Percentiles rank a stretch among this genome's conserved stretches.
Conservation (phyloP, 2,888 invertebrate species). For the Orthosia gothica region DNA sequence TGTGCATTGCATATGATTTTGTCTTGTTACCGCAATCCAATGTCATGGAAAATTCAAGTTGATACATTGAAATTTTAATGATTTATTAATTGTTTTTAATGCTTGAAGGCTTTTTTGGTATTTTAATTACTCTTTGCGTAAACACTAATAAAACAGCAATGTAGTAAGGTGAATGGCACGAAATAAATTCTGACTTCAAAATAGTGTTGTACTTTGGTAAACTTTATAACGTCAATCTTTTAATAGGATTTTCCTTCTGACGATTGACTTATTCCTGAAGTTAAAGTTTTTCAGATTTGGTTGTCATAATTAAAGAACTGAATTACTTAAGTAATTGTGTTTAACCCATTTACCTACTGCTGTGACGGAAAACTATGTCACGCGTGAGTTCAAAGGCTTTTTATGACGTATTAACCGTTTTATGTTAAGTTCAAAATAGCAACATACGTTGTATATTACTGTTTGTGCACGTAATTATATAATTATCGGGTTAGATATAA, state of each 20-base stretch:
- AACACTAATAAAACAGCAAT: background rate
- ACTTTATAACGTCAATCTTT: background rate
- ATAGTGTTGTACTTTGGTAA: too few relatives aligned
- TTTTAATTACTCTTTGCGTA: background rate
- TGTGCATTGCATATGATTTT: constrained; percentile 11
- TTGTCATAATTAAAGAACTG: constrained; percentile 12
- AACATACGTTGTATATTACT: background rate
- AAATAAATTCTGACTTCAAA: background rate
- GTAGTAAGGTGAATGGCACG: too few relatives aligned
- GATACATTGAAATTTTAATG: too few relatives aligned
- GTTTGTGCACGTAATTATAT: constrained; percentile 16
- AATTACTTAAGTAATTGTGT: background rate
- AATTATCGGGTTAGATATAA: constrained; percentile 3
- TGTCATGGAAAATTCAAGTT: background rate
- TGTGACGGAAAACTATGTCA: constrained; percentile 8
- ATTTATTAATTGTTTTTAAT: too few relatives aligned
- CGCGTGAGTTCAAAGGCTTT: constrained; percentile 34
- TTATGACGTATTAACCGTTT: constrained; percentile 12
- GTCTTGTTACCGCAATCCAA: background rate
- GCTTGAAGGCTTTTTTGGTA: background rate
- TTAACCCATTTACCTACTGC: background rate
- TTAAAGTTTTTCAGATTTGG: background rate
- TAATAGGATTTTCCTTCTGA: background rate
- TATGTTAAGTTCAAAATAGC: background rate
- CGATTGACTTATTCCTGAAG: too few relatives aligned